Evolutionary conservation across 1,140 invertebrate species (phyloP).

Genomic region (Drosophila bipectinata): DNA sequence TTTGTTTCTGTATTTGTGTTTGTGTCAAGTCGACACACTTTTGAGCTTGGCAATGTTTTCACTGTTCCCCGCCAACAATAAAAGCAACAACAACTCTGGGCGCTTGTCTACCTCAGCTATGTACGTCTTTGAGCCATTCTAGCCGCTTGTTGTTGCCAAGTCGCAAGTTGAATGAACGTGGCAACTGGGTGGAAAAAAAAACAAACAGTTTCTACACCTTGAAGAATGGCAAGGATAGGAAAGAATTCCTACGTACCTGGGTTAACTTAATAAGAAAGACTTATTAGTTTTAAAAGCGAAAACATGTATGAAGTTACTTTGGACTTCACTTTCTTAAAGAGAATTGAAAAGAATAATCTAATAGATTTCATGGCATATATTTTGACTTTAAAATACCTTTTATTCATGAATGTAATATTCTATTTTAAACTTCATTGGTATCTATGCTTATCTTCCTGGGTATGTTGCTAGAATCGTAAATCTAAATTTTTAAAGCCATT

Average conservation of each 20-base stretch:
- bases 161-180: conserved; percentile 39
- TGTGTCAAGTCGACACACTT: conserved; percentile 77
- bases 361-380: no score
- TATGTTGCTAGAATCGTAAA: background rate
- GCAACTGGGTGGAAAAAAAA: conserved; percentile 18
- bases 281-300: background rate
- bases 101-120: conserved; percentile 37
- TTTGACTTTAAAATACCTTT: no score
- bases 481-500: conserved; percentile 2
- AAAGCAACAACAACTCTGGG: conserved; percentile 26
- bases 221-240: background rate
- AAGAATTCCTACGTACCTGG: background rate
- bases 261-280: background rate
- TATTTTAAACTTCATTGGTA: no score
- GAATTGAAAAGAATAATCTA: no score
- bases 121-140: conserved; percentile 26
- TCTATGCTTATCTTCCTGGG: background rate
- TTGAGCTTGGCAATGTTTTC: conserved; percentile 68
- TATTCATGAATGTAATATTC: no score
- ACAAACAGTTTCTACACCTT: conserved; percentile 8
- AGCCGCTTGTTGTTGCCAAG: conserved; percentile 54
- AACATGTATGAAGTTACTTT: background rate
- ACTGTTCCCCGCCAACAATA: conserved; percentile 49
- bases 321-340: background rate
- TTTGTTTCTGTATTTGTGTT: conserved; percentile 21